phyloP scores from a whole-genome alignment of 1,140 invertebrate species.

The Battus philenor region DNA sequence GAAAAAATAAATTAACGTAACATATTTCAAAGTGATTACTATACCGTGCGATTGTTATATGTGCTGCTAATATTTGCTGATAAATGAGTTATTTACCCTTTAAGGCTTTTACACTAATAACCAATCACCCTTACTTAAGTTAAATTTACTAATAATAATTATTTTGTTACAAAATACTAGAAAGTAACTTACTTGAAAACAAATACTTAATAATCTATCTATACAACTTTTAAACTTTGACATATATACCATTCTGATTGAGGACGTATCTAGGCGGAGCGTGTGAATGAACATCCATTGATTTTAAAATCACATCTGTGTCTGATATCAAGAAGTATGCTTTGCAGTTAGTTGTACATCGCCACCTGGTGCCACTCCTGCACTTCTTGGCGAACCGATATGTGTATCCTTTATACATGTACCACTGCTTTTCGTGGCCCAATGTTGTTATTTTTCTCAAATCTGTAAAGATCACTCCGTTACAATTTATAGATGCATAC shows the following conservation, averaged over 20 bases:
- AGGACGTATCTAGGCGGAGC: slow-evolving; percentile 2
- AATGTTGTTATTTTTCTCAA: slow-evolving; percentile 17
- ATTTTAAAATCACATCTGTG: slow-evolving; percentile 14
- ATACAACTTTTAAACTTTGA: slow-evolving; percentile 9
- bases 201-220: too few relatives aligned
- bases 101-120: not conserved
- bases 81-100: too few relatives aligned
- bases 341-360: slow-evolving; percentile 26
- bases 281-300: slow-evolving; percentile 25
- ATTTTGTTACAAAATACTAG: too few relatives aligned
- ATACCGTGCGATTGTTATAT: too few relatives aligned
- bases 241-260: slow-evolving; percentile 2
- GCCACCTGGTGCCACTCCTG: slow-evolving; percentile 18
- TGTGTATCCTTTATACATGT: slow-evolving; percentile 27
- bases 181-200: too few relatives aligned
- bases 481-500: too few relatives aligned
- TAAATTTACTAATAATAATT: too few relatives aligned
- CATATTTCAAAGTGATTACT: too few relatives aligned
- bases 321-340: slow-evolving; percentile 23
- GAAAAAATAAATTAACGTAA: too few relatives aligned
- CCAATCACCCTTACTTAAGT: too few relatives aligned
- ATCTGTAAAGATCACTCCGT: too few relatives aligned
- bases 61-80: too few relatives aligned
- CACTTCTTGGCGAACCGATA: slow-evolving; percentile 20
- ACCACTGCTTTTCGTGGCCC: slow-evolving; percentile 25